Base-by-base conservation (phyloP, 2,797 vertebrate species). In the Anas capensis region DNA sequence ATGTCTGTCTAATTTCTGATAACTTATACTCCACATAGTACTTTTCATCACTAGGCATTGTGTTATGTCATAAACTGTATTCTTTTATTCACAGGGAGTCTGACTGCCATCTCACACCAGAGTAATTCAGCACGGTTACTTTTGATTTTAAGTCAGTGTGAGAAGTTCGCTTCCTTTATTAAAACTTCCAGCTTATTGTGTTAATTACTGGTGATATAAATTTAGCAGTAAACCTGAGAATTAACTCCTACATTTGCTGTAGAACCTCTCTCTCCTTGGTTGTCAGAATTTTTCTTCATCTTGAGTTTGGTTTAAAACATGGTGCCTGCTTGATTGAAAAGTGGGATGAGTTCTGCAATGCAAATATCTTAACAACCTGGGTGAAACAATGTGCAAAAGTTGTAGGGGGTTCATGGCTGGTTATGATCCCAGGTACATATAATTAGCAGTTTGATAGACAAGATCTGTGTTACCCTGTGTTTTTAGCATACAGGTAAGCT, bases 181-280 rank as follows among this genome's bases (percentile, higher is more conserved):
- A 85, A 82, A 84, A 65, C 62, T 87, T 68, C 19, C 29, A 60
- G n/a, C 20, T 92, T 56, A 53, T 62, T 23, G 7, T 79, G 18
- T 65, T 80, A 83, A 80, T 81, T 82, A 49, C 24, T 80, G 51
- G 86, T 49, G 66, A 83, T 89, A 97, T 88, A 21, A 65, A 48
- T 71, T 44, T 79, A 82, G 70, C 3, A 58, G 36, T 49, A 84
- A 79, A 70, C 20, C 18, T 19, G 10, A 64, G 49, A 9, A 82
- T 31, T 54, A 84, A 38, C 19, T 82, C 26, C 10, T 76, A 18
- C 1, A 6, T 23, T 75, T 72, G 31, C 48, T 73, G 12, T 42
- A 60, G 36, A 72, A 38, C 5, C 54, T 69, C 44, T 21, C 81
- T 4, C 27, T 82, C 6, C 54, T 83, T 86, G 73, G 24, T 15